Base-by-base conservation (phyloP, 2,113 vertebrate genomes). In the Bufo gargarizans region DNA sequence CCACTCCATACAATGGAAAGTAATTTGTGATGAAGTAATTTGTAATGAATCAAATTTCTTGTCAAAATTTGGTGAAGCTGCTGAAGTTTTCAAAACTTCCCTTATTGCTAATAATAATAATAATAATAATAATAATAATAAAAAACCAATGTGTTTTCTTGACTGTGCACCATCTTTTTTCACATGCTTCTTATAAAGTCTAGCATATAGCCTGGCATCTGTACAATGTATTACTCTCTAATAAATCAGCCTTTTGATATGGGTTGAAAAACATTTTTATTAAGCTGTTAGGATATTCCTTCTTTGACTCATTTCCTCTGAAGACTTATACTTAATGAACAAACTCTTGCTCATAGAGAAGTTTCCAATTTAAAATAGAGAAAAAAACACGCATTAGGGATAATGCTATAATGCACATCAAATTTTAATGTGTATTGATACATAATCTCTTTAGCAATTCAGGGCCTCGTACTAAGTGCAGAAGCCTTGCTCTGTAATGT, bases 401-500 rank as follows among this genome's bases (percentile, higher is more conserved):
- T 92, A 91, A 93, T 91, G 89, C 69, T 90, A 91, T 90, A 93
- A 90, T 89, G 82, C 90, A 88, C 92, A 96, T 95, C 92, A 94
- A 95, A 95, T 94, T 94, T 96, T 94, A 91, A 96, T 92, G 94
- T 74, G 87, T 88, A 89, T 86, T 90, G 95, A 95, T 94, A 95
- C 94, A 89, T 78, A 89, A 93, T 92, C 92, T 59, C 94, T 92
- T 91, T 82, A 88, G 55, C 92, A 89, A 80, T 86, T 90, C 91
- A 56, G 79, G 88, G 90, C 92, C 92, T 90, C 88, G 86, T 89
- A 71, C 91, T 65, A 20, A 86, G 50, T 5, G 9, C 80, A 88
- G 69, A 63, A 63, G n/a, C 77, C 11, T 82, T 14, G 71, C 55
- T 85, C 77, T 89, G 74, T 45, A 1, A 53, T 8, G 4, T 82